Evolutionary conservation across 2,888 invertebrate species (phyloP), one percentile per base, ranked within the genome.

Genomic region (Macrosiphum euphorbiae): DNA sequence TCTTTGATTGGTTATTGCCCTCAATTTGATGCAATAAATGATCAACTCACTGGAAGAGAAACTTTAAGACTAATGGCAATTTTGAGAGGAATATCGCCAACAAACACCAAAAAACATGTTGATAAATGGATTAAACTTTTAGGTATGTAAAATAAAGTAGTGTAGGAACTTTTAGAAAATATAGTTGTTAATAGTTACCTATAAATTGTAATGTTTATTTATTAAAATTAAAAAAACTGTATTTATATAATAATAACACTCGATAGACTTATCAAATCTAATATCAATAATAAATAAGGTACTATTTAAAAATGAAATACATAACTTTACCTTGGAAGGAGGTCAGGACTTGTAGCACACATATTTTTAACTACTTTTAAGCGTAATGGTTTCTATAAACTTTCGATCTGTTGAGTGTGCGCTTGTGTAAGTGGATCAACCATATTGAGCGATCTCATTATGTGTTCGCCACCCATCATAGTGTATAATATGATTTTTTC

Each of bases 1-100:
- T 96, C 97, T 92, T 96, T 97, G 94, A 97, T 98, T 95, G 98
- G 98, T 52, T 99, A 99, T 96, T 99, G 99, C 96, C 99, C 99
- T 0, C 99, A 99, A 96, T 97, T 97, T 95, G 97, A 98, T 96
- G 98, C 98, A 0, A 96, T 98, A 88, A 97, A 98, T 95, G 97
- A 96, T 94, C 97, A 97, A 95, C 96, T 98, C 95, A 98, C 98
- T 20, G 97, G 98, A 0, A 96, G 96, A 94, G 97, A 98, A 95
- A 97, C 98, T 95, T 96, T 99, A 89, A 96, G 96, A 88, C 96
- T 98, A 94, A 97, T 98, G 96, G 98, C 98, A 3, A 96, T 97
- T 28, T 96, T 99, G 90, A 96, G 98, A 10, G 98, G 98, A 0
- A 96, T 98, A 44, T 95, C 94, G 8, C 85, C 94, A 58, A 47